A percentile compares a stretch with the other conserved stretches of the same genome.
phyloP scores from a whole-genome alignment of 2,113 vertebrate species.

The Patagioenas fasciata region DNA sequence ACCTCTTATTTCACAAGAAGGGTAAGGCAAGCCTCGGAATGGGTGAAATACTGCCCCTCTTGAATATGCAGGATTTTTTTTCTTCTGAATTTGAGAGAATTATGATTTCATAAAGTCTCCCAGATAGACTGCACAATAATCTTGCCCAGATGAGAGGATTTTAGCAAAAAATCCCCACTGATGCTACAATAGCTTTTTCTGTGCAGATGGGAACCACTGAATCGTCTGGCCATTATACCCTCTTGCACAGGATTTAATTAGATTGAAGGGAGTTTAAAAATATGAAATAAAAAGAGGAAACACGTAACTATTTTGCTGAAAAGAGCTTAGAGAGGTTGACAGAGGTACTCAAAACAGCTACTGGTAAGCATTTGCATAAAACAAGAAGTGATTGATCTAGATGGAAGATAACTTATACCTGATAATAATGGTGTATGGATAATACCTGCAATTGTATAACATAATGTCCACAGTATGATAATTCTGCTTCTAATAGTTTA shows the following conservation, averaged over 20 bases:
- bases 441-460: background rate
- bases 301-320: background rate
- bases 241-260: constrained; percentile 15
- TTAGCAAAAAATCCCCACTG: background rate
- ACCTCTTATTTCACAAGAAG: background rate
- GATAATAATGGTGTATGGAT: background rate
- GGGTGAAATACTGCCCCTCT: background rate
- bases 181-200: background rate
- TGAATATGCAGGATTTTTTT: background rate
- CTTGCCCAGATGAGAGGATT: constrained; percentile 21
- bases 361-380: background rate
- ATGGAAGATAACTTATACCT: background rate
- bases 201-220: background rate
- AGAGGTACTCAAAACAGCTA: background rate
- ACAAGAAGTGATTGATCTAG: background rate
- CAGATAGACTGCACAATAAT: background rate
- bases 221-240: background rate
- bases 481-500: background rate
- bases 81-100: background rate
- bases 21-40: background rate
- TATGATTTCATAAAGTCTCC: background rate
- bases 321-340: background rate
- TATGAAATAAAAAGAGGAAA: background rate
- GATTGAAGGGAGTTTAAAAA: constrained; percentile 31
- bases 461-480: background rate